These are phyloP conservation scores for Pheosia gnoma DNA, from an alignment of 2,888 invertebrate genomes.

Conservation along the genomic window DNA sequence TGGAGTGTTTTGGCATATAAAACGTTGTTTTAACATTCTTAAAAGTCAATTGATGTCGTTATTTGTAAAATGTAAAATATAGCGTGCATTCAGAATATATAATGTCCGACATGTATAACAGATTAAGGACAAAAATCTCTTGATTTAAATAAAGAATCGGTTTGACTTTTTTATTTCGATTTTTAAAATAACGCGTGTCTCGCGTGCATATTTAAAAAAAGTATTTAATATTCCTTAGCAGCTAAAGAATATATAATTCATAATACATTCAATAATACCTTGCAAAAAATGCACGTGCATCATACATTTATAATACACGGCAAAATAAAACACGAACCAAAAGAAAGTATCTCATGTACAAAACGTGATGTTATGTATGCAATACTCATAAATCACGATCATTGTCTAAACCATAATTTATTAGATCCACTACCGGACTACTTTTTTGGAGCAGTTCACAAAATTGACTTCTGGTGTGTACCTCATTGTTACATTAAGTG, in stretches of 20 bases:
- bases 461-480: conserved; percentile 64
- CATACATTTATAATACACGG: conserved; percentile 7
- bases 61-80: background rate
- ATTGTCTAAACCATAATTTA: conserved; percentile 55
- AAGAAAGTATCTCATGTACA: conserved; percentile 46
- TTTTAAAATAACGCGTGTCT: too few relatives aligned
- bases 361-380: conserved; percentile 34
- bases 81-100: background rate
- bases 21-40: background rate
- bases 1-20: background rate
- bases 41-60: background rate
- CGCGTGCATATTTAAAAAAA: too few relatives aligned
- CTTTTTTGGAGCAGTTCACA: conserved; percentile 43
- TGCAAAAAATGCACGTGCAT: background rate
- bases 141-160: background rate
- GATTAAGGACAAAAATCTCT: background rate
- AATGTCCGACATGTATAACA: background rate
- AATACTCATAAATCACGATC: conserved; percentile 43
- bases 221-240: too few relatives aligned
- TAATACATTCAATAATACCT: background rate
- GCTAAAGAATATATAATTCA: background rate
- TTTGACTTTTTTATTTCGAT: too few relatives aligned
- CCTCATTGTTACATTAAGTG: conserved; percentile 56
- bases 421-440: conserved; percentile 18
- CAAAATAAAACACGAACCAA: conserved; percentile 17